A percentile compares a stretch with the other conserved stretches of the same genome.
Conservation (phyloP, 37 sponge, comb jelly and placozoan genomes). For the Diacarnus erythraeanus region DNA sequence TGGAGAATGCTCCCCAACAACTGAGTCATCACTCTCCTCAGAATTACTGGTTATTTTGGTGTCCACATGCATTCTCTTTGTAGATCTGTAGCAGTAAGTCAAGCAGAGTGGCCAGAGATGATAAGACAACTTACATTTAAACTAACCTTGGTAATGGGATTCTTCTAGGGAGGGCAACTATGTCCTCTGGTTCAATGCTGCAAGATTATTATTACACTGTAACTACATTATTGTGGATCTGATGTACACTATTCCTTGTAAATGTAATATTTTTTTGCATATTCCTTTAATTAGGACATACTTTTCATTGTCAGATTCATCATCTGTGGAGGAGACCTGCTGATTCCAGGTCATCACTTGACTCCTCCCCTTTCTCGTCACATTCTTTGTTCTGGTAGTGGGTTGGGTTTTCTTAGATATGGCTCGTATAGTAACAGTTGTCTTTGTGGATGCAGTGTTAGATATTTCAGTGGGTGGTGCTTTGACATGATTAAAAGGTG, state of each 20-base stretch:
- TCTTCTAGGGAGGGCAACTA: conserved; percentile 1
- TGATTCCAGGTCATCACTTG: not conserved
- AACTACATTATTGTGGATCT: not conserved
- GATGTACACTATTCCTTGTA: not conserved
- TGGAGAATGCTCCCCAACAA: conserved; percentile 66
- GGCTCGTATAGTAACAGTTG: not conserved
- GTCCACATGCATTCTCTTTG: too few relatives aligned
- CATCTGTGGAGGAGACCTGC: not conserved
- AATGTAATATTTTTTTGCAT: too few relatives aligned
- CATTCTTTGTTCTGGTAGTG: not conserved
- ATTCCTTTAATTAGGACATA: too few relatives aligned
- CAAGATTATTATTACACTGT: not conserved
- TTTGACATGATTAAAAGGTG: too few relatives aligned
- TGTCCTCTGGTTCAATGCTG: conserved; percentile 13
- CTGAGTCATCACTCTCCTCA: conserved; percentile 62
- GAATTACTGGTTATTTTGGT: not conserved
- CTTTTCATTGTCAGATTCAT: conserved; percentile 33
- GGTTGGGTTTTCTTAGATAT: not conserved
- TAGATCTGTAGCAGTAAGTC: not conserved
- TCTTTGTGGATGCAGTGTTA: not conserved
- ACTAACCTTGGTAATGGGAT: conserved; percentile 9
- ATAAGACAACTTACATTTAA: not conserved
- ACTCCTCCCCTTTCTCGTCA: not conserved
- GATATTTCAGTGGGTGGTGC: not conserved
- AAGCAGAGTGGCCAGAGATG: not conserved